Evolutionary conservation across 1,140 invertebrate species (phyloP).

Genomic region (Aphis craccivora): DNA sequence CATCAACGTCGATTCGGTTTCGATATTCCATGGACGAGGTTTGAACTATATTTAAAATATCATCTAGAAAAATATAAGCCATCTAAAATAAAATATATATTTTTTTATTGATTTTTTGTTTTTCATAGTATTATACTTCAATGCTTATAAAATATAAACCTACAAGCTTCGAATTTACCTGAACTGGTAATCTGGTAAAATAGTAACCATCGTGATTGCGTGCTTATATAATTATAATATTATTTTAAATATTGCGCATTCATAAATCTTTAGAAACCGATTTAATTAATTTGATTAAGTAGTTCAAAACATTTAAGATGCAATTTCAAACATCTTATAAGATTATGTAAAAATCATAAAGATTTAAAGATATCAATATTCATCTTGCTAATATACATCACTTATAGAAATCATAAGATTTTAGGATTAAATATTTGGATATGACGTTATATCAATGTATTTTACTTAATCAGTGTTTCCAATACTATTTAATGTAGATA

Average conservation of each 20-base stretch:
- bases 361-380: neutral
- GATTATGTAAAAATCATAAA: neutral
- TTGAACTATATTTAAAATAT: neutral
- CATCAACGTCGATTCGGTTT: neutral
- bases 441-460: neutral
- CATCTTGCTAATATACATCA: no score
- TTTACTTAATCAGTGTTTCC: neutral
- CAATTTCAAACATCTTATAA: neutral
- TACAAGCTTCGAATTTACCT: neutral
- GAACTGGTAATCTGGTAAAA: neutral
- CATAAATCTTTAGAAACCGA: neutral
- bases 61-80: neutral
- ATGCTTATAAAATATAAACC: neutral
- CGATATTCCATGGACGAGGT: neutral
- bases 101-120: neutral
- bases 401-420: neutral
- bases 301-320: neutral
- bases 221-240: no score
- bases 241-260: neutral
- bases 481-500: no score
- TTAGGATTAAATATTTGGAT: neutral
- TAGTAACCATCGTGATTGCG: neutral
- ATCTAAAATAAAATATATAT: neutral
- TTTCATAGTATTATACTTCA: neutral
- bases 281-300: neutral